phyloP scores from a whole-genome alignment of 2,888 invertebrate genomes.

The Diadegma fenestrale region DNA sequence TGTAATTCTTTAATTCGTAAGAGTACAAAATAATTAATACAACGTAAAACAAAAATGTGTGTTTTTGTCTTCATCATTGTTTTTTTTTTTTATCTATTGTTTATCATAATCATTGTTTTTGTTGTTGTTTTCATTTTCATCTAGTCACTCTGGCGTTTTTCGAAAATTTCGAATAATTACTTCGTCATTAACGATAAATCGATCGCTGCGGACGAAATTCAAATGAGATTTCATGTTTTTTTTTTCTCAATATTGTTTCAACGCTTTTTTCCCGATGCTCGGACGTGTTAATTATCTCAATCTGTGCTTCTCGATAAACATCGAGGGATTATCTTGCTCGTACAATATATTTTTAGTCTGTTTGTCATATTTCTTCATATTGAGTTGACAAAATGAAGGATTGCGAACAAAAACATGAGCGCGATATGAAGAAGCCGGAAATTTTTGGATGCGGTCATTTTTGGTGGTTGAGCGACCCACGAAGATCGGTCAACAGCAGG shows the following conservation, averaged over 20 bases:
- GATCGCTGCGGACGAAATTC: conserved; percentile 31
- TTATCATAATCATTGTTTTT: conserved; percentile 48
- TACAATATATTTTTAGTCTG: conserved; percentile 38
- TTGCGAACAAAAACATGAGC: conserved; percentile 12
- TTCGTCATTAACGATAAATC: conserved; percentile 24
- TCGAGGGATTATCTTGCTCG: conserved; percentile 41
- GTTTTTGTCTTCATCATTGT: conserved; percentile 61
- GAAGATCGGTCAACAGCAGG: conserved; percentile 24
- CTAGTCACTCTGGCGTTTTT: conserved; percentile 29
- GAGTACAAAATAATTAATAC: conserved; percentile 83
- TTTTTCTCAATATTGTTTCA: conserved; percentile 20
- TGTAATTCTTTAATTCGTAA: conserved; percentile 79
- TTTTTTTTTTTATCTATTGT: conserved; percentile 56
- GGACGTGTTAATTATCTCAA: conserved; percentile 44
- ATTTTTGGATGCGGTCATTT: conserved; percentile 58
- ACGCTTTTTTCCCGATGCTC: conserved; percentile 47
- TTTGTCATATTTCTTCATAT: conserved; percentile 24
- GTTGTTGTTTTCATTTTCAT: conserved; percentile 40
- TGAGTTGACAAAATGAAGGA: background rate
- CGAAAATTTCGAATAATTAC: conserved; percentile 55
- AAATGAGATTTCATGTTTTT: conserved; percentile 35
- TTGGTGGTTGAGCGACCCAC: conserved; percentile 20
- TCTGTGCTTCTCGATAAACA: conserved; percentile 50
- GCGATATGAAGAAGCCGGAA: conserved; percentile 47
- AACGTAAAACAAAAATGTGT: conserved; percentile 77